These are phyloP conservation scores for Colius striatus DNA, from an alignment of 2,113 vertebrate genomes.

Conservation along the genomic window DNA sequence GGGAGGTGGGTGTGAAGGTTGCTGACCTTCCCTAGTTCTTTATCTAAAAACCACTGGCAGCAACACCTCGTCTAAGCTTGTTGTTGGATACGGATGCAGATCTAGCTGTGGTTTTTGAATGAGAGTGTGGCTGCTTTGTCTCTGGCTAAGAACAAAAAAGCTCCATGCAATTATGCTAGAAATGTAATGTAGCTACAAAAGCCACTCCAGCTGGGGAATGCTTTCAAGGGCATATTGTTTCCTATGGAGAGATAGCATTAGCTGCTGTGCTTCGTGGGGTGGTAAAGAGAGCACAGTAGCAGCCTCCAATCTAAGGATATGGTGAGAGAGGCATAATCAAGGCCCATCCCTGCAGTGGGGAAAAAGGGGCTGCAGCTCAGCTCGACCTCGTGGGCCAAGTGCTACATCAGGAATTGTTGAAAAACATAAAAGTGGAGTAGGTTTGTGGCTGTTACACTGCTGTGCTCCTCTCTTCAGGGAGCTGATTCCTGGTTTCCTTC, in stretches of 20 bases:
- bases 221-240: not conserved
- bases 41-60: not conserved
- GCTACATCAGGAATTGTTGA: not conserved
- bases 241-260: not conserved
- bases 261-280: not conserved
- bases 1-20: not conserved
- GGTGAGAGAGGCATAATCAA: not conserved
- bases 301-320: not conserved
- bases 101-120: not conserved
- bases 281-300: not conserved
- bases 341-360: not conserved
- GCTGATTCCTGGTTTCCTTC: not conserved
- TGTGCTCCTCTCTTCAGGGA: not conserved
- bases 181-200: not conserved
- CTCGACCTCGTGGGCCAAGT: not conserved
- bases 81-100: not conserved
- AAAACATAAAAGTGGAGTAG: not conserved
- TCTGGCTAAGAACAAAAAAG: not conserved
- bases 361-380: not conserved
- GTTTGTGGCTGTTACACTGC: not conserved
- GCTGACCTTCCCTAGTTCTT: not conserved
- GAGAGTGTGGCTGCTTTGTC: not conserved
- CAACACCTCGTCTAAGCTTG: not conserved
- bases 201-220: not conserved
- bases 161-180: not conserved